Evolutionary conservation across 2,888 invertebrate species (phyloP).

Genomic region (Synanthedon andrenaeformis): DNA sequence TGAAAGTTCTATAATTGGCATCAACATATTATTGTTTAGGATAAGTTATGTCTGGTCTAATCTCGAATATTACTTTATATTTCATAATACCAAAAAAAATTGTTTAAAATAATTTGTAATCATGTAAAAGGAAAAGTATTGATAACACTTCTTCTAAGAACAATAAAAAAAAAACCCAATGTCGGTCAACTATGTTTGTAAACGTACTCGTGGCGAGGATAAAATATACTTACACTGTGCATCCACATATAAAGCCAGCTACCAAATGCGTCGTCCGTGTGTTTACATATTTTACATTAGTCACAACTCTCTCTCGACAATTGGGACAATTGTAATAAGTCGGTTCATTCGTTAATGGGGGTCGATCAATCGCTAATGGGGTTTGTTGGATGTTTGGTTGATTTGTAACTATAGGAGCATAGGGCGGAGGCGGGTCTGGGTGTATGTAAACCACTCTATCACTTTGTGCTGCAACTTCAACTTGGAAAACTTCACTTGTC

Average conservation of each 20-base stretch:
- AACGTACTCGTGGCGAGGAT: too few species aligned
- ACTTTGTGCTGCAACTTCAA: slow-evolving; percentile 17
- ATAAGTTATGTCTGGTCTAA: too few species aligned
- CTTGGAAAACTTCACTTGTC: slow-evolving; percentile 13
- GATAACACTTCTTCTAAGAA: too few species aligned
- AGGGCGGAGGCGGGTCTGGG: slow-evolving; percentile 47
- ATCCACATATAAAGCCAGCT: slow-evolving; percentile 56
- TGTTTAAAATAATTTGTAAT: too few species aligned
- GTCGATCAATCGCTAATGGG: slow-evolving; percentile 27
- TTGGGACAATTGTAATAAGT: slow-evolving; percentile 36
- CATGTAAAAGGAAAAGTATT: too few species aligned
- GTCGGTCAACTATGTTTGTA: too few species aligned
- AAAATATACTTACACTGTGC: slow-evolving; percentile 40
- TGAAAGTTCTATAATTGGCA: too few species aligned
- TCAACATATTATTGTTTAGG: too few species aligned
- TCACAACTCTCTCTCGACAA: slow-evolving; percentile 39
- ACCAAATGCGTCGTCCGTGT: slow-evolving; percentile 51
- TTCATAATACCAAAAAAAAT: too few species aligned
- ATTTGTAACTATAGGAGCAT: slow-evolving; percentile 19
- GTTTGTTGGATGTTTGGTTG: slow-evolving; percentile 28
- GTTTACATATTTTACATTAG: slow-evolving; percentile 45
- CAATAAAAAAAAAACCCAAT: too few species aligned
- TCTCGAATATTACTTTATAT: too few species aligned
- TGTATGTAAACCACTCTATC: slow-evolving; percentile 15
- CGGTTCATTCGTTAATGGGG: slow-evolving; percentile 31